Base-by-base conservation (phyloP, 2,888 invertebrate genomes). In the Lacanobia wlatinum region DNA sequence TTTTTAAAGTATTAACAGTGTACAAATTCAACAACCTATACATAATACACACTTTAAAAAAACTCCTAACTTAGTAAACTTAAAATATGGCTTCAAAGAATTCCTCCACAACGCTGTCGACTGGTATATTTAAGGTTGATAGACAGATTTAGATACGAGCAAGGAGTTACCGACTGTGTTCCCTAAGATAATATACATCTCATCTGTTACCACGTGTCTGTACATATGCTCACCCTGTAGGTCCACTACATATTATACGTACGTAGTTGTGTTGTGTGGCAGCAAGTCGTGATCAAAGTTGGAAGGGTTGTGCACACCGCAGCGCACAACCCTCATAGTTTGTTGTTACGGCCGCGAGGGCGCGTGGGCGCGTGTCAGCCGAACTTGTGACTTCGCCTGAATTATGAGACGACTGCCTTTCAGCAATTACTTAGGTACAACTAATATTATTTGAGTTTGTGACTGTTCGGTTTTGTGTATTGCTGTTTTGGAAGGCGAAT, bases 291-390 rank as follows among this genome's bases (percentile, higher is more conserved):
- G 80, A 73, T 82, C 78, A 75, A 83, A 87, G 83, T 87, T 87
- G 59, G 76, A 82, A 85, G 87, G 84, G 87, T 84, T 76, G 82
- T 73, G 76, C 79, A 70, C 84, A 79, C 87, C 87, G 78, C 86
- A 85, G 70, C 76, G 73, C 80, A 80, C 78, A 76, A 71, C 82
- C 84, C 82, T 80, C 60, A 70, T 84, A 85, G 84, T 85, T 86
- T 86, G 84, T 86, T 83, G 85, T 84, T 78, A 79, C 68, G 81
- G 70, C 74, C 76, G 78, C 76, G 67, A 73, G 12, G 43, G 14
- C 76, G 78, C 76, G 68, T 84, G 34, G 34, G 6, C 6, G 34
- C 34, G 62, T 80, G 83, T 84, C 86, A 85, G 81, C 76, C 64
- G 70, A 83, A 86, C 84, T 86, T 83, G 73, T 68, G 71, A 80